These are phyloP conservation scores for Anthopleura sola DNA, from an alignment of 64 coral and sea anemone genomes.

Conservation along the genomic window DNA sequence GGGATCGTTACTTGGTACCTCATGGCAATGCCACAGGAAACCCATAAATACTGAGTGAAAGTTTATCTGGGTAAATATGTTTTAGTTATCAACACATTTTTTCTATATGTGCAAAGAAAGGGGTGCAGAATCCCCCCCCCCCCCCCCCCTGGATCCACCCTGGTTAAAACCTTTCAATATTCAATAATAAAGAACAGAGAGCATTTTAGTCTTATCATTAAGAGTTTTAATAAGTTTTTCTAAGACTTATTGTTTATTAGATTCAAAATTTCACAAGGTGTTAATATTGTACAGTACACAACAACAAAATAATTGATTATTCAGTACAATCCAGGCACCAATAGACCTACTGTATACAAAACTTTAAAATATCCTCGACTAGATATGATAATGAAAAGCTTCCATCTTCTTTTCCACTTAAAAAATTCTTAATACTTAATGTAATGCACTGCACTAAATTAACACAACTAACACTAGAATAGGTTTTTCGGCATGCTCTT, in stretches of 20 bases:
- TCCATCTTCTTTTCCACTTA: background rate
- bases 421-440: background rate
- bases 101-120: no score
- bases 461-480: background rate
- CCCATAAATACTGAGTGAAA: no score
- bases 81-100: no score
- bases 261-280: conserved; percentile 10
- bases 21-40: no score
- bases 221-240: background rate
- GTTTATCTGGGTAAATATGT: no score
- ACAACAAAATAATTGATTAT: background rate
- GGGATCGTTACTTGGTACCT: no score
- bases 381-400: background rate
- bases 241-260: background rate
- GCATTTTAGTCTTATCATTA: background rate
- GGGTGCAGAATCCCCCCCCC: no score
- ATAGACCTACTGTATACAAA: background rate
- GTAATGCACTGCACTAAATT: conserved; percentile 15
- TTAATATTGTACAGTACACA: conserved; percentile 14
- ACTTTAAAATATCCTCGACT: background rate
- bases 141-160: no score
- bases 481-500: background rate
- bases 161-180: no score
- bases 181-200: background rate
- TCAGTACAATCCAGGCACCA: background rate